phyloP scores from a whole-genome alignment of 2,888 invertebrate genomes.

The Tyria jacobaeae region DNA sequence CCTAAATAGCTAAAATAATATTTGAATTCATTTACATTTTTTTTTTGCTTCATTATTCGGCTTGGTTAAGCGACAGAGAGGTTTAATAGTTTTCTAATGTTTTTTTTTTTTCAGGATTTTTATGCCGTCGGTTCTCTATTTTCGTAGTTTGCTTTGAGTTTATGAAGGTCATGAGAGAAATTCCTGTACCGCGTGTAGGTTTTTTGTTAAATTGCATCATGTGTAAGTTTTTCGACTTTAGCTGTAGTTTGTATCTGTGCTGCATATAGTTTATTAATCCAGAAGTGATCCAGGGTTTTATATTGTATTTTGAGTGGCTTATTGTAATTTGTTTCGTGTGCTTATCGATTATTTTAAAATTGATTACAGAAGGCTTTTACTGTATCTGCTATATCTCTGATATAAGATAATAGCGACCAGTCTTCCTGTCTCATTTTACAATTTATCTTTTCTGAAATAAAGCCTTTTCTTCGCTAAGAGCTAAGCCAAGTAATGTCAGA shows the following conservation, averaged over 20 bases:
- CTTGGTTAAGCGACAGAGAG: too few species aligned
- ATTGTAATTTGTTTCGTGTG: neutral
- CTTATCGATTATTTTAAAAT: neutral
- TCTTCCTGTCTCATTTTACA: neutral
- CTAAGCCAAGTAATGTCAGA: too few species aligned
- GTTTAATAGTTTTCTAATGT: neutral
- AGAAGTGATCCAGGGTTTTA: conserved; percentile 8
- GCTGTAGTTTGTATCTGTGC: too few species aligned
- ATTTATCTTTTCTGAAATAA: neutral
- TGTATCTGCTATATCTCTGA: neutral
- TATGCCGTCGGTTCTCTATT: neutral
- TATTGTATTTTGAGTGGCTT: conserved; percentile 6
- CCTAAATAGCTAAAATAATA: too few species aligned
- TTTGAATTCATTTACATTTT: too few species aligned
- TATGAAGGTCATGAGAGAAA: too few species aligned
- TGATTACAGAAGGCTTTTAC: neutral
- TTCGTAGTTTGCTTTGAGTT: conserved; percentile 8
- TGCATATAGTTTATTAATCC: too few species aligned
- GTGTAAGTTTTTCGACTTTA: too few species aligned
- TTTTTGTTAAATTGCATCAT: too few species aligned
- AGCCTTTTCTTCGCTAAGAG: neutral
- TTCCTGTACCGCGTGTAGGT: too few species aligned
- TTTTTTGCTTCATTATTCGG: too few species aligned
- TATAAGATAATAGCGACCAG: neutral
- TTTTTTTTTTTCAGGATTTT: neutral